phyloP scores from a whole-genome alignment of 2,113 vertebrate species.

The Microtus ochrogaster region DNA sequence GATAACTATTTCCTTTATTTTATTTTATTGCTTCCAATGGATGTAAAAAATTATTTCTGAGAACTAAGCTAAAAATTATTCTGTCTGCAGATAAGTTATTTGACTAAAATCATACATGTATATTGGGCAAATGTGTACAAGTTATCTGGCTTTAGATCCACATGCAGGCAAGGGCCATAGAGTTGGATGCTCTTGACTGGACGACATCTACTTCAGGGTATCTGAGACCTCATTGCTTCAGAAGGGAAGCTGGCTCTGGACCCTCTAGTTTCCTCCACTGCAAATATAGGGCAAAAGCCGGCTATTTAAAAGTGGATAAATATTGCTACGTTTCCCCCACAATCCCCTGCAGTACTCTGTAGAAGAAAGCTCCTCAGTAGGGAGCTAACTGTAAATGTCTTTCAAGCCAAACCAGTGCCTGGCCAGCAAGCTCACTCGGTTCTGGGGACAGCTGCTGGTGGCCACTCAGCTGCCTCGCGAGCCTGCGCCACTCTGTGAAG shows the following conservation, averaged over 20 bases:
- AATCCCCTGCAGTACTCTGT: not conserved
- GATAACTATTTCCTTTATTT: conserved; percentile 8
- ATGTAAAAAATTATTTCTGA: conserved; percentile 51
- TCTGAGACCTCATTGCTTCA: conserved; percentile 1
- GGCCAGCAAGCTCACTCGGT: not conserved
- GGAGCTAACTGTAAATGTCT: not conserved
- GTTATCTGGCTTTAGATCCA: conserved; percentile 9
- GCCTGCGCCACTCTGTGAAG: not conserved
- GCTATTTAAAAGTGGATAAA: not conserved
- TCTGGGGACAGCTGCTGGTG: not conserved
- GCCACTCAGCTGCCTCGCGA: not conserved
- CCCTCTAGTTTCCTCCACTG: conserved; percentile 3
- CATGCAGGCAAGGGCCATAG: not conserved
- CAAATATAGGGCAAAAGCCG: not conserved
- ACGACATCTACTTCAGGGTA: not conserved
- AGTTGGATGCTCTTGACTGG: not conserved
- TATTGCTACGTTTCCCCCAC: not conserved
- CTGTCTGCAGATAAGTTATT: conserved; percentile 11
- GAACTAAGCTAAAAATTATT: not conserved
- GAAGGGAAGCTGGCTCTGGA: not conserved
- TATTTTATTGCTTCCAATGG: not conserved
- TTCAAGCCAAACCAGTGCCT: conserved; percentile 9
- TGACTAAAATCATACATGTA: not conserved
- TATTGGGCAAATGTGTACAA: not conserved
- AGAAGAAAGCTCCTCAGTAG: not conserved